These are phyloP conservation scores for Notarius quadriscutis DNA, from an alignment of 2,113 vertebrate genomes.

Conservation along the genomic window DNA sequence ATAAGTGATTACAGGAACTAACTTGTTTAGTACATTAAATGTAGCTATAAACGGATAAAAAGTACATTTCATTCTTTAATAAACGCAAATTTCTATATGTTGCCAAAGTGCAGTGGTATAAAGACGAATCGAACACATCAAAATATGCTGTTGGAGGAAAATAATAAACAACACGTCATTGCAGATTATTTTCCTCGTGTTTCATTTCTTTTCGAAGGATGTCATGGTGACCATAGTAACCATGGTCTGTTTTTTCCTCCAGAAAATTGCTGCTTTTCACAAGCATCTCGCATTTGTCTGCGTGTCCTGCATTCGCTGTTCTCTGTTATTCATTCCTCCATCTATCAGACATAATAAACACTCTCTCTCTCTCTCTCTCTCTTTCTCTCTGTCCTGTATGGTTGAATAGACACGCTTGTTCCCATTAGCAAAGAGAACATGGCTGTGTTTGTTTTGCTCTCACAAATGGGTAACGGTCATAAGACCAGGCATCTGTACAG, in stretches of 20 bases:
- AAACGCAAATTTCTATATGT: no score
- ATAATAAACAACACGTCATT: neutral
- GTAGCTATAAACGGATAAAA: neutral
- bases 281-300: neutral
- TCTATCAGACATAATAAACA: neutral
- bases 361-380: conserved; percentile 8
- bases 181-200: neutral
- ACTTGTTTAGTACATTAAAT: neutral
- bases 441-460: conserved; percentile 41
- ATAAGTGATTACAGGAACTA: neutral
- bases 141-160: neutral
- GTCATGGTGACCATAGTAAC: neutral
- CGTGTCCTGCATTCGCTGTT: neutral
- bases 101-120: no score
- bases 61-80: neutral
- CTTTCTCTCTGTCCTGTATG: neutral
- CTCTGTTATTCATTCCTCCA: neutral
- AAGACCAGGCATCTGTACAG: conserved; percentile 60
- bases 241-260: neutral
- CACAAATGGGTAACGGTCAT: conserved; percentile 67
- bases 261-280: neutral
- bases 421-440: conserved; percentile 55
- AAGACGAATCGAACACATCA: neutral
- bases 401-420: conserved; percentile 56
- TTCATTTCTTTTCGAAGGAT: neutral